These are phyloP conservation scores for Clunio marinus DNA, from an alignment of 2,888 invertebrate species.

Conservation along the genomic window DNA sequence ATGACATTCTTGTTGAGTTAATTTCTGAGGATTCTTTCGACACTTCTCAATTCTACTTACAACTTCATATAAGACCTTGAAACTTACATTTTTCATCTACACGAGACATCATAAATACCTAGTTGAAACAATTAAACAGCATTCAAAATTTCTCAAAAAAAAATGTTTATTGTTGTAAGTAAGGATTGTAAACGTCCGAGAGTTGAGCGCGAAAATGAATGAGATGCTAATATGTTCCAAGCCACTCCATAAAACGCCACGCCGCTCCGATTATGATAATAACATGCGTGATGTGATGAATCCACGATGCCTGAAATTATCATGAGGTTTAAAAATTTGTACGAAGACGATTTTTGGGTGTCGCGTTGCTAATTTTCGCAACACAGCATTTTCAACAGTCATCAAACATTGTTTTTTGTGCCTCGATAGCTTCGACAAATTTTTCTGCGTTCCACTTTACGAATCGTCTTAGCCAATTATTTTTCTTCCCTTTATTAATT, in stretches of 20 bases:
- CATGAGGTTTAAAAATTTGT: background rate
- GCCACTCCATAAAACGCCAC: background rate
- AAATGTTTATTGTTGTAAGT: too few species aligned
- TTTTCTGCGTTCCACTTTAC: background rate
- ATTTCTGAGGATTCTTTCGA: too few species aligned
- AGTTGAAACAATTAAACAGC: background rate
- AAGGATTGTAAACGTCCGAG: background rate
- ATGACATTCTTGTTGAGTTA: too few species aligned
- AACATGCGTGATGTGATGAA: background rate
- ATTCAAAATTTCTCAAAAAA: slow-evolving; percentile 14
- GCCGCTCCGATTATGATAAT: background rate
- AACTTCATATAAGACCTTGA: too few species aligned
- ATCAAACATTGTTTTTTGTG: background rate
- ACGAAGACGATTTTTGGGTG: background rate
- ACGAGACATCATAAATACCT: background rate
- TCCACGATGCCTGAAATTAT: background rate
- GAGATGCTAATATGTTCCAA: too few species aligned
- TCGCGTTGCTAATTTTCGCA: background rate
- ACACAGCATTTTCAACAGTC: background rate
- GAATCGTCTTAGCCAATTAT: background rate
- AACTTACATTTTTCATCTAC: background rate
- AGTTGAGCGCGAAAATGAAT: background rate
- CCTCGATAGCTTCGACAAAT: background rate
- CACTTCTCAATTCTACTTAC: too few species aligned
- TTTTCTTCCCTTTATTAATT: background rate